Conservation (phyloP, 1,140 invertebrate species). For the Apocrypta bakeri region DNA sequence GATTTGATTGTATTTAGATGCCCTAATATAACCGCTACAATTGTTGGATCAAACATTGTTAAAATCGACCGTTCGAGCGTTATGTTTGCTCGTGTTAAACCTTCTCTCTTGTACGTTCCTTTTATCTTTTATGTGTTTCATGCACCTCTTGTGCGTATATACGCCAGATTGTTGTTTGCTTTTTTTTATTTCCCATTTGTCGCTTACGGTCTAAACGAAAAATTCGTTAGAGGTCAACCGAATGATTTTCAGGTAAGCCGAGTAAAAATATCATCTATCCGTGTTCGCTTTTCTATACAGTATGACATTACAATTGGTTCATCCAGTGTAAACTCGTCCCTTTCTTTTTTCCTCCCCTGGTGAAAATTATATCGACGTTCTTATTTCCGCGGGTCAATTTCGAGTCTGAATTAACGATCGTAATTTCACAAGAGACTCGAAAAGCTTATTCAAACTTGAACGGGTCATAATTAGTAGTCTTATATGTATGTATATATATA, state of each 20-base stretch:
- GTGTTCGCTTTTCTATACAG: no score
- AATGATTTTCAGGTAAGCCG: constrained; percentile 42
- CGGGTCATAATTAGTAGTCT: not conserved
- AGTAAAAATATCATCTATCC: no score
- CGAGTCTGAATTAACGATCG: no score
- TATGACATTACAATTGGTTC: not conserved
- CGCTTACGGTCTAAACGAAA: not conserved
- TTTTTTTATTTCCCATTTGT: constrained; percentile 36
- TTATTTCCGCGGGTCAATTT: no score
- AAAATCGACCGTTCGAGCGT: not conserved
- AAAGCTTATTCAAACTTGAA: not conserved
- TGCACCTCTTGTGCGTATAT: not conserved
- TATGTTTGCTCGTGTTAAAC: not conserved
- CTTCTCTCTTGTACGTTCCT: not conserved
- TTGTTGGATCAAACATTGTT: not conserved
- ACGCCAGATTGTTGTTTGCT: not conserved
- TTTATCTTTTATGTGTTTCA: not conserved
- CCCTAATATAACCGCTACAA: not conserved
- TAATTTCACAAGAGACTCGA: no score
- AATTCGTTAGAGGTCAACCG: not conserved
- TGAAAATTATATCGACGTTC: no score
- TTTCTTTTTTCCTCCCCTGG: no score
- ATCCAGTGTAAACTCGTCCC: not conserved
- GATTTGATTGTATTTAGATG: not conserved
- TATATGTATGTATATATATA: no score